These are phyloP conservation scores for Thaleichthys pacificus DNA, from an alignment of 2,797 vertebrate genomes.

Conservation along the genomic window DNA sequence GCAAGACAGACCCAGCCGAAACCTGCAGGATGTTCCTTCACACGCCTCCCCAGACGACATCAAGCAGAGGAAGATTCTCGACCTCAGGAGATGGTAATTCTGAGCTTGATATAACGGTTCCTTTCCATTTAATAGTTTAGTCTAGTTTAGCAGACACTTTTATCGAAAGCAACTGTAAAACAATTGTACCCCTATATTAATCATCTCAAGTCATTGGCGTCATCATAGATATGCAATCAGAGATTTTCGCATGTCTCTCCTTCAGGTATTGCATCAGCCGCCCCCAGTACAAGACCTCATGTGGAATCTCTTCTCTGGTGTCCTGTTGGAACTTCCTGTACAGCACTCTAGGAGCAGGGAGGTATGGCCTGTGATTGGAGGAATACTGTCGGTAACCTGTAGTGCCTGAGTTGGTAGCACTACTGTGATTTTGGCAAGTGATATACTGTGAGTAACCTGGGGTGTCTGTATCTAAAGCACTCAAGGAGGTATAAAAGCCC, in stretches of 20 bases:
- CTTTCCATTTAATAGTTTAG: background rate
- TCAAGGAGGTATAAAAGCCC: no score
- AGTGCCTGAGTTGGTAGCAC: background rate
- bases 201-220: background rate
- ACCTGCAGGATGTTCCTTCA: constrained; percentile 81
- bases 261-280: constrained; percentile 97
- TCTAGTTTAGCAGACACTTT: no score
- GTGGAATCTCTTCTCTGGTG: constrained; percentile 95
- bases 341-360: constrained; percentile 93
- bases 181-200: no score
- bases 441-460: no score
- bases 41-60: constrained; percentile 86
- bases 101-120: background rate
- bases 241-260: background rate
- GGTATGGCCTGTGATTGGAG: constrained; percentile 63
- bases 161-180: background rate
- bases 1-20: constrained; percentile 82
- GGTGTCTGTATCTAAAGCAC: no score
- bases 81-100: constrained; percentile 91
- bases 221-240: background rate
- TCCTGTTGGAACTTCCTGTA: constrained; percentile 99
- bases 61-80: constrained; percentile 94
- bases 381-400: background rate
- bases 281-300: constrained; percentile 98
- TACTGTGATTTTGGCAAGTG: no score